phyloP scores from a whole-genome alignment of 1,140 invertebrate genomes.

The Galendromus occidentalis region DNA sequence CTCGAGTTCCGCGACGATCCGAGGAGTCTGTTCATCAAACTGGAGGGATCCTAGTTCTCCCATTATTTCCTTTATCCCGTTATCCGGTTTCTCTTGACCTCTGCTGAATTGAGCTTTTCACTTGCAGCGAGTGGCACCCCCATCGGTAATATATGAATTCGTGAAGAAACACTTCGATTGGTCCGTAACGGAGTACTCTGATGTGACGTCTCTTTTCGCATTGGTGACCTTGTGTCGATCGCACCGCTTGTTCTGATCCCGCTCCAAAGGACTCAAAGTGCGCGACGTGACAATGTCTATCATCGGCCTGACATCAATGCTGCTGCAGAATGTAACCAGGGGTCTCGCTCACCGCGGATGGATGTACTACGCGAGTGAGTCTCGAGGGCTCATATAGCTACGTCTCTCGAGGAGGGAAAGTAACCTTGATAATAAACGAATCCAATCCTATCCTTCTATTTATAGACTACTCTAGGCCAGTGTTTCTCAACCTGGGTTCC shows the following conservation, averaged over 20 bases:
- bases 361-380: constrained; percentile 4
- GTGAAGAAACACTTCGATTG: constrained; percentile 10
- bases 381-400: no score
- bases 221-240: not conserved
- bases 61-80: no score
- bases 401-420: no score
- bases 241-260: not conserved
- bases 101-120: no score
- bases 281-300: not conserved
- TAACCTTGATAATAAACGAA: no score
- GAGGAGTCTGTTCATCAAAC: no score
- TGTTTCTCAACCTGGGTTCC: no score
- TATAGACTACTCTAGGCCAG: no score
- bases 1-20: no score
- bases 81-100: no score
- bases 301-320: not conserved
- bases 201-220: constrained; percentile 1
- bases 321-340: constrained; percentile 3
- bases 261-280: not conserved
- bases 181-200: not conserved
- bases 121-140: not conserved
- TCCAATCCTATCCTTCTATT: no score
- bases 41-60: no score
- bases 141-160: not conserved
- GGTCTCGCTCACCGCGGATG: not conserved